Conservation (phyloP, 2,888 invertebrate species). For the Zygogramma bicolorata region DNA sequence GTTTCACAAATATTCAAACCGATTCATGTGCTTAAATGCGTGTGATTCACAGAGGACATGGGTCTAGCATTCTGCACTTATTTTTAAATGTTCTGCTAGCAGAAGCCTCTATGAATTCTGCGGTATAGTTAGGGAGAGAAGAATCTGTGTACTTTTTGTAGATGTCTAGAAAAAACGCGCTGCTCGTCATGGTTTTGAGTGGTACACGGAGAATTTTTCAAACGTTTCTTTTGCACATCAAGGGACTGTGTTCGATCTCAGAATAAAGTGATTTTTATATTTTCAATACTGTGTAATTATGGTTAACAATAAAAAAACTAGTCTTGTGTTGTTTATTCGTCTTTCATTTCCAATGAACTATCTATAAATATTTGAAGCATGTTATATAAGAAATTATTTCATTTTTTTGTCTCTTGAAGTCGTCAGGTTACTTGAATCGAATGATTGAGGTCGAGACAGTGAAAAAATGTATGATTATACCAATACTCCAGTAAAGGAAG, state of each 20-base stretch:
- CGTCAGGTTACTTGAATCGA: too few relatives aligned
- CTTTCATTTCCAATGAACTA: too few relatives aligned
- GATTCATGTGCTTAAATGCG: conserved; percentile 54
- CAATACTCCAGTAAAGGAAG: too few relatives aligned
- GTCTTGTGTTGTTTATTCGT: conserved; percentile 59
- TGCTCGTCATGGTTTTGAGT: conserved; percentile 35
- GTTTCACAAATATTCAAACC: conserved; percentile 30
- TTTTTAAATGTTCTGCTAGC: conserved; percentile 15
- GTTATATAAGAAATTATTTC: too few relatives aligned
- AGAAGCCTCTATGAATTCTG: conserved; percentile 34
- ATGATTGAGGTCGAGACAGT: too few relatives aligned
- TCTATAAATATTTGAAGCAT: too few relatives aligned
- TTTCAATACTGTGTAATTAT: conserved; percentile 55
- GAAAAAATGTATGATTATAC: too few relatives aligned
- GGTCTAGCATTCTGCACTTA: conserved; percentile 19
- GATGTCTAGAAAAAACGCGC: conserved; percentile 53
- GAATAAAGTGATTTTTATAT: conserved; percentile 49
- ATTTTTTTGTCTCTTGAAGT: too few relatives aligned
- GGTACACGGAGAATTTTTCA: conserved; percentile 24
- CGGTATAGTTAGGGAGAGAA: conserved; percentile 49
- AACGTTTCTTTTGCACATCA: conserved; percentile 41
- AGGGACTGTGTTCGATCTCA: conserved; percentile 47
- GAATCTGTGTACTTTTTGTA: conserved; percentile 63
- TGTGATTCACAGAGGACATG: conserved; percentile 52
- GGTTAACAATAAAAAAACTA: conserved; percentile 59